Conservation (phyloP, 1,140 invertebrate species). For the Anastrepha ludens region DNA sequence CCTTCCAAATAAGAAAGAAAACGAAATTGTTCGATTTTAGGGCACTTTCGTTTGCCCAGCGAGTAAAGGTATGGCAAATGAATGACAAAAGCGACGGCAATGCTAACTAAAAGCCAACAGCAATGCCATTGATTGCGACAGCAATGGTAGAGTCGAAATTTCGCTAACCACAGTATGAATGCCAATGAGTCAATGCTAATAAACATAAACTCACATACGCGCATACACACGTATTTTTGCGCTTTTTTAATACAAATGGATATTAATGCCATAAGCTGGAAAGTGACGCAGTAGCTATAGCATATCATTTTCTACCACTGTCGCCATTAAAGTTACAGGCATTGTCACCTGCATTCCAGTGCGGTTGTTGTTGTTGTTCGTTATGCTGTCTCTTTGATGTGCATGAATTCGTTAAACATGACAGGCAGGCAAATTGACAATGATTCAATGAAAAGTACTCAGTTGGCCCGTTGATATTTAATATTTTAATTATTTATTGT, state of each 20-base stretch:
- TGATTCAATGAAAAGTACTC: background rate
- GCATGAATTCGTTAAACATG: conserved; percentile 54
- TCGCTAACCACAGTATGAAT: conserved; percentile 14
- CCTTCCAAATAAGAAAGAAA: conserved; percentile 7
- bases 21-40: conserved; percentile 35
- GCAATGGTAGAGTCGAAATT: background rate
- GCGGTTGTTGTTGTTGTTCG: background rate
- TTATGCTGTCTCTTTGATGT: conserved; percentile 3
- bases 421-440: conserved; percentile 53
- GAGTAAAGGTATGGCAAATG: background rate
- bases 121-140: background rate
- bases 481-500: background rate
- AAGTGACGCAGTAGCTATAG: conserved; percentile 1
- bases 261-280: background rate
- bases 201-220: background rate
- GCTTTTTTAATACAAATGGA: background rate
- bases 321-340: background rate
- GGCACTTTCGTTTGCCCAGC: conserved; percentile 54
- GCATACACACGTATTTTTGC: background rate
- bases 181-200: conserved; percentile 17
- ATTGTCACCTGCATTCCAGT: conserved; percentile 19
- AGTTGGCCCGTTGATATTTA: background rate
- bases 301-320: background rate
- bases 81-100: conserved; percentile 16
- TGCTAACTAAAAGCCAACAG: background rate